Conservation (phyloP, 2,797 vertebrate species). For the Hemibagrus guttatus region DNA sequence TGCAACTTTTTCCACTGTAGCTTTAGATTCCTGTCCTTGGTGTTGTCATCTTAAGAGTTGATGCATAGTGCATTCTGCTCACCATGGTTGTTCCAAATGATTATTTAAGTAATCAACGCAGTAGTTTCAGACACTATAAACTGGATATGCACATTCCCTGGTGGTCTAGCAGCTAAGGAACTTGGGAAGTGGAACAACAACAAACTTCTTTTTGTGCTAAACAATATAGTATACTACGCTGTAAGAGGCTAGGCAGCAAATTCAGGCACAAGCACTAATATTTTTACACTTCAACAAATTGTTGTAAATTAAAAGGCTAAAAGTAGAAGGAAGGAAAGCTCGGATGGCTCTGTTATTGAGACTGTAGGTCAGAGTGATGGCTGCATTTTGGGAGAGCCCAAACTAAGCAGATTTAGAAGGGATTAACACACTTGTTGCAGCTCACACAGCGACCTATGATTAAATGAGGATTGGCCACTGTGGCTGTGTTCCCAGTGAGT, state of each 20-base stretch:
- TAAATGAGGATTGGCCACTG: slow-evolving; percentile 64
- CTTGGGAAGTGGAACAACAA: no score
- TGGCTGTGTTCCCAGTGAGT: slow-evolving; percentile 69
- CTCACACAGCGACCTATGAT: slow-evolving; percentile 67
- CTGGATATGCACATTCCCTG: background rate
- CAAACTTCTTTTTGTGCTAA: background rate
- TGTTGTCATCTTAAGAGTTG: background rate
- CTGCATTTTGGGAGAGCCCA: slow-evolving; percentile 59
- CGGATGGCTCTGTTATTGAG: slow-evolving; percentile 41
- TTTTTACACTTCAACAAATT: background rate
- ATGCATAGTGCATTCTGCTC: background rate
- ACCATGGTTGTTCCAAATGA: background rate
- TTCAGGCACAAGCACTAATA: background rate
- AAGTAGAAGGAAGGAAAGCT: background rate
- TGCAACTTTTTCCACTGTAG: no score
- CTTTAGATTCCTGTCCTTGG: background rate
- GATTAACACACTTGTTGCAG: slow-evolving; percentile 70
- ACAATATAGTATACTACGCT: background rate
- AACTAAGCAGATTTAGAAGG: slow-evolving; percentile 65
- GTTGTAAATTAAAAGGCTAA: background rate
- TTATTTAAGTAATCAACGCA: background rate
- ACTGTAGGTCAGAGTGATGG: slow-evolving; percentile 63
- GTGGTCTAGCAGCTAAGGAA: no score
- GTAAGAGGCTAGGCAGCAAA: background rate
- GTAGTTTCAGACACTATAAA: background rate